phyloP scores from a whole-genome alignment of 2,888 invertebrate genomes.

The Sphecodes monilicornis region DNA sequence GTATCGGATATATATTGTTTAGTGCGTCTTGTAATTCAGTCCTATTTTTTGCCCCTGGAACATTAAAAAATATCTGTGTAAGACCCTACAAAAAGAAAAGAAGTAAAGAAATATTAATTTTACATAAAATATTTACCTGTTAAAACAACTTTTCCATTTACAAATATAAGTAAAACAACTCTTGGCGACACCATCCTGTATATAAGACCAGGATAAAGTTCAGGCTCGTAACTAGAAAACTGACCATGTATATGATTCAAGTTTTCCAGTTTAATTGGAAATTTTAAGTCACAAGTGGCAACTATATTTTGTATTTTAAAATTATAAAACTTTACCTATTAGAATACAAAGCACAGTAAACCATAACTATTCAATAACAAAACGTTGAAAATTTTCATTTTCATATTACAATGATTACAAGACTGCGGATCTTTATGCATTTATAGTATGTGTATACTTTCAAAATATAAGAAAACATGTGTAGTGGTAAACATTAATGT shows the following conservation, averaged over 20 bases:
- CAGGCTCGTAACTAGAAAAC: conserved; percentile 98
- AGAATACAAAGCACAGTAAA: conserved; percentile 75
- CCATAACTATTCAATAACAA: conserved; percentile 45
- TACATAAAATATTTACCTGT: conserved; percentile 86
- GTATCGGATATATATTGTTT: conserved; percentile 97
- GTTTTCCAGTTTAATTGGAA: conserved; percentile 91
- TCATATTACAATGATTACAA: neutral
- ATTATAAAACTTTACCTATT: conserved; percentile 90
- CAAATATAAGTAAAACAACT: conserved; percentile 98
- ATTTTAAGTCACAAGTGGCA: conserved; percentile 91
- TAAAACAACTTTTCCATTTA: conserved; percentile 99
- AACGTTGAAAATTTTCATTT: neutral
- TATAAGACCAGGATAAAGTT: conserved; percentile 99
- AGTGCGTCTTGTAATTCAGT: conserved; percentile 96
- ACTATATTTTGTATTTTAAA: conserved; percentile 91
- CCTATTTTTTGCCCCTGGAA: conserved; percentile 94
- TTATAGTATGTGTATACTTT: neutral
- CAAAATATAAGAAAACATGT: neutral
- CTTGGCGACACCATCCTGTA: conserved; percentile 99
- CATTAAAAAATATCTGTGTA: conserved; percentile 1
- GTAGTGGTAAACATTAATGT: neutral
- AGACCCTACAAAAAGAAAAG: neutral
- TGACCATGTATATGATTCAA: conserved; percentile 90
- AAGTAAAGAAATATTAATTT: neutral
- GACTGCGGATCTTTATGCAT: neutral